Evolutionary conservation across 2,888 invertebrate genomes (phyloP), one percentile per base, ranked within the genome.

Genomic region (Ferdinandea cuprea): DNA sequence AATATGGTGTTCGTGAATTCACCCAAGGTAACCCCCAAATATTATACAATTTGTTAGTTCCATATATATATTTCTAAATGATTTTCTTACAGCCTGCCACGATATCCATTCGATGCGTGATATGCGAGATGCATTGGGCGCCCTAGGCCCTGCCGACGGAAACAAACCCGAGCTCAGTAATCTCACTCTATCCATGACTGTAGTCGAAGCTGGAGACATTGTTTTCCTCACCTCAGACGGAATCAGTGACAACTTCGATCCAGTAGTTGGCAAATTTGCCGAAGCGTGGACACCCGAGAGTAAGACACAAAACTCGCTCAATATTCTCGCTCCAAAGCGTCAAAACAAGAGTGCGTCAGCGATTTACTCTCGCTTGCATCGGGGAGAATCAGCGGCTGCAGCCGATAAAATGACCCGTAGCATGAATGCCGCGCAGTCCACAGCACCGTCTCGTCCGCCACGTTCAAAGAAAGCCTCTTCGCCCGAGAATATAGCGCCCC

Each of bases 151-250:
- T 0, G 97, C 97, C 0, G 96, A 96, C 88, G 97, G 96, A 21
- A 91, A 92, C 71, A 95, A 95, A 88, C 97, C 97, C 0, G 97
- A 97, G 91, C 91, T 97, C 48, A 95, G 95, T 88, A 97, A 97
- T 90, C 92, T 97, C 58, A 97, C 97, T 0, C 93, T 96, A 85
- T 95, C 96, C 0, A 93, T 97, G 92, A 96, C 96, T 0, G 94
- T 95, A 77, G 93, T 96, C 7, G 95, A 96, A 86, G 92, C 92
- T 52, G 96, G 95, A 8, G 97, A 97, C 88, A 94, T 97, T 79
- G 95, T 97, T 25, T 95, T 97, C 89, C 92, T 97, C 13, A 96
- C 97, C 0, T 96, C 96, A n/a, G 97, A 97, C 88, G 97, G 97
- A 6, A 93, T 97, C 32, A 96, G 96, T 5, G 97, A 97, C 89